phyloP scores from a whole-genome alignment of 2,113 vertebrate genomes.

The Oryctolagus cuniculus region mOryCun1.1 NC_091441.1:119055501-119056000 shows the following conservation, averaged over 20 bases:
- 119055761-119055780: not conserved
- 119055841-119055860: not conserved
- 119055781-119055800: not conserved
- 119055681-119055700: not conserved
- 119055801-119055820: not conserved
- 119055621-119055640: not conserved
- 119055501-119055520: fast-evolving
- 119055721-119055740: not conserved
- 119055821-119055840: not conserved
- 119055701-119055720: not conserved
- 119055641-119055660: not conserved
- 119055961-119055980: not conserved
- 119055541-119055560: not conserved
- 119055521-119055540: not conserved
- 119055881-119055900: not conserved
- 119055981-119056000: not conserved
- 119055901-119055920: not conserved
- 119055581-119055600: not conserved
- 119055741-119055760: not conserved
- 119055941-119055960: not conserved
- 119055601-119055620: not conserved
- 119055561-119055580: not conserved
- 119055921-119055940: not conserved
- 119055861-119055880: not conserved
- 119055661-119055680: not conserved